Conservation (phyloP, 1,140 invertebrate species). For the Phymastichus coffea region DNA sequence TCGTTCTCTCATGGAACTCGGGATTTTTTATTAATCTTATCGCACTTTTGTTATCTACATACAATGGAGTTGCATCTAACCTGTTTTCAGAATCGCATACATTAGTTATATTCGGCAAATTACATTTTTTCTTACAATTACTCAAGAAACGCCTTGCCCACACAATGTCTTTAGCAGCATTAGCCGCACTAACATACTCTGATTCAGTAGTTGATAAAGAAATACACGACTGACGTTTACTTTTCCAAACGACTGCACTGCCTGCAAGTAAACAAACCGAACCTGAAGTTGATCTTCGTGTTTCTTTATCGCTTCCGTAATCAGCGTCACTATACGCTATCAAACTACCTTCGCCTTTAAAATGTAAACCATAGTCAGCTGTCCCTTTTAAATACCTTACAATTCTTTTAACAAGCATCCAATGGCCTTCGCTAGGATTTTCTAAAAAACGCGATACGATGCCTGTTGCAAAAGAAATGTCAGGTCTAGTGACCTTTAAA, state of each 20-base stretch:
- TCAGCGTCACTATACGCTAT: slow-evolving; percentile 4
- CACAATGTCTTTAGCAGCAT: slow-evolving; percentile 31
- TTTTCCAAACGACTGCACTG: slow-evolving; percentile 35
- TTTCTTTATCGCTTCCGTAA: slow-evolving; percentile 5
- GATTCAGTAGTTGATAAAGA: slow-evolving; percentile 40
- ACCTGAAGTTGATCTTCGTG: slow-evolving; percentile 22
- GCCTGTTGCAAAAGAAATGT: slow-evolving; percentile 31
- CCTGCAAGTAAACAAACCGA: slow-evolving; percentile 19
- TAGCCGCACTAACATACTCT: slow-evolving; percentile 39
- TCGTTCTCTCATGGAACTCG: no score
- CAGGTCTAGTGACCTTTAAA: slow-evolving; percentile 39
- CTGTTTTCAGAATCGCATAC: no score
- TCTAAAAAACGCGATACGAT: slow-evolving; percentile 32
- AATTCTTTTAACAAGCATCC: slow-evolving; percentile 1
- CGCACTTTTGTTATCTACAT: slow-evolving; percentile 32
- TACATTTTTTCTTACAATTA: not conserved
- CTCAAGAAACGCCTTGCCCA: slow-evolving; percentile 7
- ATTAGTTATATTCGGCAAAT: not conserved
- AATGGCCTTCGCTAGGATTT: slow-evolving; percentile 8
- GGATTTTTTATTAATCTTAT: no score
- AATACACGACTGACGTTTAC: slow-evolving; percentile 36
- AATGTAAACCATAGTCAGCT: not conserved
- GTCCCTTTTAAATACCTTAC: slow-evolving; percentile 5
- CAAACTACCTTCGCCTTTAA: not conserved
- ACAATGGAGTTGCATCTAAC: no score